phyloP scores from a whole-genome alignment of 2,888 invertebrate species.

The Euspilapteryx auroguttella region DNA sequence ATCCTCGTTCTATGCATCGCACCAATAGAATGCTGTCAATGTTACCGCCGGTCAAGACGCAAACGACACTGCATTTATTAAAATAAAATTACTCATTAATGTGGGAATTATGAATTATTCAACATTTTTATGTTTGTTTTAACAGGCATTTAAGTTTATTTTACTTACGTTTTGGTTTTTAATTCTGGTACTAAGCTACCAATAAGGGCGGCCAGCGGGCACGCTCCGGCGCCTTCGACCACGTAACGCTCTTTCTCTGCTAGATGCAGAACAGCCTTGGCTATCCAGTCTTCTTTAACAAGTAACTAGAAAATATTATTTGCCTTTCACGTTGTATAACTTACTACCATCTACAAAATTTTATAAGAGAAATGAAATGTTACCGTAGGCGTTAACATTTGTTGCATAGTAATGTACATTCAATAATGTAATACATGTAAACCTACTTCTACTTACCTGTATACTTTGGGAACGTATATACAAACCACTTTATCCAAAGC shows the following conservation, averaged over 20 bases:
- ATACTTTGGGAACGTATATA: no score
- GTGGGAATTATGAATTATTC: neutral
- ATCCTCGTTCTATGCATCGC: constrained; percentile 80
- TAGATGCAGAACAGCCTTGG: constrained; percentile 74
- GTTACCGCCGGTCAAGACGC: constrained; percentile 84
- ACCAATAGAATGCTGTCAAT: constrained; percentile 83
- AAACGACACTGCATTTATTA: constrained; percentile 74
- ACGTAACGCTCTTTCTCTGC: constrained; percentile 82
- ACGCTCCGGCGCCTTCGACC: constrained; percentile 87
- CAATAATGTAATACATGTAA: no score
- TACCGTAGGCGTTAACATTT: no score
- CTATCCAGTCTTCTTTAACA: constrained; percentile 81
- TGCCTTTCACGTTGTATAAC: neutral
- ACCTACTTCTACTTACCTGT: no score
- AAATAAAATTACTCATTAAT: constrained; percentile 2
- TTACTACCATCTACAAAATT: no score
- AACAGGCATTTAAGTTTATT: no score
- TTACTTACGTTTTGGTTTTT: constrained; percentile 74
- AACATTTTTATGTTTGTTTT: no score
- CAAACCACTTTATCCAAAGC: constrained; percentile 77
- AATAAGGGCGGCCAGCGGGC: constrained; percentile 80
- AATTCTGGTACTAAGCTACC: constrained; percentile 79
- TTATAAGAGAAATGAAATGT: no score
- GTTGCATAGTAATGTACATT: no score
- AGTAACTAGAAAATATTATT: constrained; percentile 45